Conservation (phyloP, 2,888 invertebrate species). For the Ornithoptera alexandrae region DNA sequence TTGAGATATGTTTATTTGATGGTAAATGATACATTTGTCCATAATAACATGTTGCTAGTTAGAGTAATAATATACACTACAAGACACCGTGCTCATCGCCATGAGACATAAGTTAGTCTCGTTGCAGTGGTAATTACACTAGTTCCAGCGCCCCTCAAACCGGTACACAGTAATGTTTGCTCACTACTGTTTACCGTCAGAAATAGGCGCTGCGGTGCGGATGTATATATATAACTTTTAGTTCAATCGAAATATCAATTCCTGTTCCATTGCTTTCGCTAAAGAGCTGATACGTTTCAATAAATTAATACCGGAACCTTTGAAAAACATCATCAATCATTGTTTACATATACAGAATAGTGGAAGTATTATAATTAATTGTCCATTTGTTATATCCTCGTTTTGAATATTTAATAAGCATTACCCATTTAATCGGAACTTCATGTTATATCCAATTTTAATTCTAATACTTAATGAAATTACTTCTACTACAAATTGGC, state of each 20-base stretch:
- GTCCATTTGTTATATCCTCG: conserved; percentile 9
- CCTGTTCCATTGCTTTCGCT: conserved; percentile 5
- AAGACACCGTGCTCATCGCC: no score
- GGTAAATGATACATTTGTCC: no score
- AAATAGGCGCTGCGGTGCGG: no score
- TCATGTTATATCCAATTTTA: neutral
- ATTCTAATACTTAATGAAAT: neutral
- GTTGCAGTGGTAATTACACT: no score
- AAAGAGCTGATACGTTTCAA: conserved; percentile 14
- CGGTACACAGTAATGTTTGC: no score
- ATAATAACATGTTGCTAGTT: no score
- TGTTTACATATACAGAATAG: conserved; percentile 12
- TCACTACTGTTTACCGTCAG: no score
- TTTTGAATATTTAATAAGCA: neutral
- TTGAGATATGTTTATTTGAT: no score
- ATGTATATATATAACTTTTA: neutral
- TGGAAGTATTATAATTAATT: conserved; percentile 8
- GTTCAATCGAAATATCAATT: conserved; percentile 1
- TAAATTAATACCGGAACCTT: conserved; percentile 8
- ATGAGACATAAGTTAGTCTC: neutral
- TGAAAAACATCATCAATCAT: conserved; percentile 22
- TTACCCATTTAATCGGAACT: neutral
- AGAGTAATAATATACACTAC: no score
- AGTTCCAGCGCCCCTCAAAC: no score
- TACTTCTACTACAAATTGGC: no score